Evolutionary conservation across 2,797 vertebrate species (phyloP), one percentile per base, ranked within the genome.

Genomic region (Lithobates pipiens): DNA sequence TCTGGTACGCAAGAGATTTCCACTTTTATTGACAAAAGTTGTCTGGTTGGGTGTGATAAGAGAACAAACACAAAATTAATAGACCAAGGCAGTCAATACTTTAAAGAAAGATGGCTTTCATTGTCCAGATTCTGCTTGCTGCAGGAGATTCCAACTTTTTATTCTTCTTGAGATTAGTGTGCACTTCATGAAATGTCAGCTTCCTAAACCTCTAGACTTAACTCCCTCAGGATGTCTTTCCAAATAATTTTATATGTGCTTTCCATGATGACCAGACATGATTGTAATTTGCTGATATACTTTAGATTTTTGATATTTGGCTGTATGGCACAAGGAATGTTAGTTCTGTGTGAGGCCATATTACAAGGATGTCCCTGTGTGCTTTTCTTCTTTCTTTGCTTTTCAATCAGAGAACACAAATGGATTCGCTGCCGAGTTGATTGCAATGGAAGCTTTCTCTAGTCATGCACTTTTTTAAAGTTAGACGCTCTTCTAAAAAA

Each of bases 11-110:
- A 57, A 10, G 67, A 80, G 68, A 80, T 80, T 80, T 80, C 78
- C 78, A 80, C 78, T 80, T 71, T 80, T 80, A 80, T 80, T 80
- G 78, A 80, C 68, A 80, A 80, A 80, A 80, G 78, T 71, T 71
- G 78, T 71, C 78, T 80, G 78, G 44, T 57, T 71, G 78, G 78
- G 70, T 80, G 78, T 72, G 78, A 80, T 80, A 80, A 80, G 68
- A 80, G 78, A 71, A 80, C 78, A 80, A 71, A 71, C 78, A 80
- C 44, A 80, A 80, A 80, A 80, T 80, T 71, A 80, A 57, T 80
- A 72, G 78, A 57, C 68, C 78, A 8, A 72, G 44, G 70, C 70
- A 36, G 78, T 80, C 78, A 71, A 80, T 80, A 80, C 68, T 36
- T 80, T 80, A 71, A 71, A 50, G 70, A 25, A 44, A 80, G 78